Evolutionary conservation across 2,113 vertebrate genomes (phyloP).

Genomic region (Clarias gariepinus): DNA sequence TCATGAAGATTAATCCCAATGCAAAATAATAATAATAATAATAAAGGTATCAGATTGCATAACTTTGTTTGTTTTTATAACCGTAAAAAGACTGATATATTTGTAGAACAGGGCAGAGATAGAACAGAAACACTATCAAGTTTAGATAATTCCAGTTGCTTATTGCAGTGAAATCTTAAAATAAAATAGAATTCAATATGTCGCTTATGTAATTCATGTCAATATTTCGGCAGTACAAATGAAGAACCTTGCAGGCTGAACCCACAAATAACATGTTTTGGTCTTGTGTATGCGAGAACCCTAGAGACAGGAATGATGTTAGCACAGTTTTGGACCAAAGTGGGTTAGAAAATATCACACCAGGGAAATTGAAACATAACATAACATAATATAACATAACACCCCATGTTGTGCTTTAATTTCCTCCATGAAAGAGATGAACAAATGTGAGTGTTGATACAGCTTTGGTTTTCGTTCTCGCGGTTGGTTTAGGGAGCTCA

Average conservation of each 20-base stretch:
- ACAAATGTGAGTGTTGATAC: background rate
- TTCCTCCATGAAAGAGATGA: background rate
- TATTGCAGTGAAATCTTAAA: background rate
- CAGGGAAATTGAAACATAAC: background rate
- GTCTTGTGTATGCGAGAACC: background rate
- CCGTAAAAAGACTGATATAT: background rate
- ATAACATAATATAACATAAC: too few species aligned
- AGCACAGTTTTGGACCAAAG: background rate
- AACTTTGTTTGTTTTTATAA: too few species aligned
- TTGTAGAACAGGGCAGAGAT: background rate
- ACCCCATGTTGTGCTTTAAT: background rate
- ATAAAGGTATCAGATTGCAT: background rate
- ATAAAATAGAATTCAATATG: background rate
- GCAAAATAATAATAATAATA: background rate
- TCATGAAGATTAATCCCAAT: background rate
- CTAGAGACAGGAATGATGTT: background rate
- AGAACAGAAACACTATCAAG: background rate
- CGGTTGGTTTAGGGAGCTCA: background rate
- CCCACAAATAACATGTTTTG: background rate
- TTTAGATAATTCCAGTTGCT: background rate
- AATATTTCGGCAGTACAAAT: background rate
- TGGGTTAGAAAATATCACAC: background rate
- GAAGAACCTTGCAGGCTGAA: background rate
- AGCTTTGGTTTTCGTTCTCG: background rate
- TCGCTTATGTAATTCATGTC: background rate